Percentiles rank a stretch among this genome's conserved stretches.
Conservation (phyloP, 2,797 vertebrate species). For the Danio jaintianensis region DNA sequence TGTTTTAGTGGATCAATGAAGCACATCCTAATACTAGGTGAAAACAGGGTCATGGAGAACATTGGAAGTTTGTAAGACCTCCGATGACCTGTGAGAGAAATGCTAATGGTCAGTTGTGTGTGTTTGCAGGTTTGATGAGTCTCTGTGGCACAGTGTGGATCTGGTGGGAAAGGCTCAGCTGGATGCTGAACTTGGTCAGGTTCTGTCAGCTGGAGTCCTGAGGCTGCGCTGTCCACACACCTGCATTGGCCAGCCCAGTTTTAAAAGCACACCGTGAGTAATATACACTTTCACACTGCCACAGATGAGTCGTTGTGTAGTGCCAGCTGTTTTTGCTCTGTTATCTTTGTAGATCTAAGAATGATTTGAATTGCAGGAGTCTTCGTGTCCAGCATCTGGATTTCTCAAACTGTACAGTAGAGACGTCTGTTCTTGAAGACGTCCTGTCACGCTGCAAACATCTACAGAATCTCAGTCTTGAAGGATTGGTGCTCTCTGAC, state of each 20-base stretch:
- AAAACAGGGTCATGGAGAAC: not conserved
- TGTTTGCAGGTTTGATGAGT: constrained; percentile 86
- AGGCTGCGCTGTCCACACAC: constrained; percentile 89
- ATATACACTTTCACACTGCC: no score
- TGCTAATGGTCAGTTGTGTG: not conserved
- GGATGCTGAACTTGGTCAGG: constrained; percentile 79
- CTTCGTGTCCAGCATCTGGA: constrained; percentile 87
- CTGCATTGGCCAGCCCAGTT: constrained; percentile 77
- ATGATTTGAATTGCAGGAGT: constrained; percentile 66
- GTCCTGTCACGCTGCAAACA: constrained; percentile 81
- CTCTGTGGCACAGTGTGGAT: constrained; percentile 91
- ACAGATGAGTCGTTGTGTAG: not conserved
- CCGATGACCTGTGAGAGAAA: not conserved
- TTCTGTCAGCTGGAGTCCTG: constrained; percentile 82
- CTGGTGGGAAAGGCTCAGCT: constrained; percentile 82
- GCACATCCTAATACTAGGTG: no score
- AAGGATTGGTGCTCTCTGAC: constrained; percentile 89
- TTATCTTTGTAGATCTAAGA: not conserved
- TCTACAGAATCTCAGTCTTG: constrained; percentile 87
- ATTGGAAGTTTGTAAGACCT: not conserved
- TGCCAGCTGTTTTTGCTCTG: not conserved
- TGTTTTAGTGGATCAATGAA: no score
- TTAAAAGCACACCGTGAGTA: constrained; percentile 81
- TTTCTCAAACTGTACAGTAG: constrained; percentile 86
- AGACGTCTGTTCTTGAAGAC: constrained; percentile 76